Evolutionary conservation across 2,113 vertebrate species (phyloP).

Genomic region (Embiotoca jacksoni): DNA sequence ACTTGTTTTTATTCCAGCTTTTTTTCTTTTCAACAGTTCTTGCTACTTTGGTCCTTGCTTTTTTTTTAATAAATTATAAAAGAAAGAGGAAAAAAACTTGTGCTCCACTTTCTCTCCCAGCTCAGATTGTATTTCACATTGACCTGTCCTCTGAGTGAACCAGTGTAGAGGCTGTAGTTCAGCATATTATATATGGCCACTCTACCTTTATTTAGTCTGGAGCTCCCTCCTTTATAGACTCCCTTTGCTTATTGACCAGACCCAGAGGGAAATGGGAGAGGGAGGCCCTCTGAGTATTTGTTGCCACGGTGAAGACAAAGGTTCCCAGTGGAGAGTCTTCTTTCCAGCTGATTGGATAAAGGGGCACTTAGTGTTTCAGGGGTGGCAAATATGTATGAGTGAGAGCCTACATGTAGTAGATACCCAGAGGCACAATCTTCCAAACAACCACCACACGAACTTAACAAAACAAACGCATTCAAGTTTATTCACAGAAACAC

Average conservation of each 20-base stretch:
- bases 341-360: conserved; percentile 54
- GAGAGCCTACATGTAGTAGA: not conserved
- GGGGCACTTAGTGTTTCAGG: conserved; percentile 34
- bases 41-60: not conserved
- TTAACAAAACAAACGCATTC: conserved; percentile 28
- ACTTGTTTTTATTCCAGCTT: not conserved
- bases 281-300: conserved; percentile 26
- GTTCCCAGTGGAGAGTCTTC: conserved; percentile 25
- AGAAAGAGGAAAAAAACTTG: not conserved
- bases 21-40: not conserved
- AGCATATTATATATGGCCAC: conserved; percentile 20
- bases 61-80: conserved; percentile 3
- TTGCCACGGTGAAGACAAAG: conserved; percentile 42
- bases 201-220: conserved; percentile 45
- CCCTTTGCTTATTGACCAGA: conserved; percentile 21
- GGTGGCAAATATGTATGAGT: conserved; percentile 9
- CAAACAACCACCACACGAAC: not conserved
- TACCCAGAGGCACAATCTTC: not conserved
- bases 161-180: conserved; percentile 14
- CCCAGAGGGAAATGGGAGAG: conserved; percentile 12
- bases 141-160: conserved; percentile 37
- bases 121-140: conserved; percentile 10
- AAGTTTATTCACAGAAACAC: conserved; percentile 37
- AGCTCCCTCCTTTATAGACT: conserved; percentile 43
- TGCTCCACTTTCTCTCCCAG: conserved; percentile 3